Evolutionary conservation across 2,113 vertebrate genomes (phyloP).

Genomic region (Ancistrus triradiatus): DNA sequence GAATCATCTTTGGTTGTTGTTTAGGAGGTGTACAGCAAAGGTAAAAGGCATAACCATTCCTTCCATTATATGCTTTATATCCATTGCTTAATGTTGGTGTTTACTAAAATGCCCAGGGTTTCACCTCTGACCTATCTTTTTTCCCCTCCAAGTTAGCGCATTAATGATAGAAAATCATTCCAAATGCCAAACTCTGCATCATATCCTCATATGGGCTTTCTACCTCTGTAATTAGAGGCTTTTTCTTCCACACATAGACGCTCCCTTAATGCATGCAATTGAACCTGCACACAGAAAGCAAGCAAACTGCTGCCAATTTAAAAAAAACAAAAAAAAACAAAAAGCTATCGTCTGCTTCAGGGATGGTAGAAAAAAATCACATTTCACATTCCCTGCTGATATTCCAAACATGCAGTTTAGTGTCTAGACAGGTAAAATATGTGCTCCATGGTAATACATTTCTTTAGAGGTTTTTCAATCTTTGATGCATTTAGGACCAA

Average conservation of each 20-base stretch:
- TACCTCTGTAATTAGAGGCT: too few relatives aligned
- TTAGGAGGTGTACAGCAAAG: slow-evolving; percentile 15
- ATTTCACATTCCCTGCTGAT: slow-evolving; percentile 12
- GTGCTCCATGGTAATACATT: slow-evolving; percentile 24
- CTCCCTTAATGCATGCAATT: slow-evolving; percentile 18
- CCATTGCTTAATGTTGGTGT: slow-evolving; percentile 9
- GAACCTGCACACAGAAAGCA: slow-evolving; percentile 17
- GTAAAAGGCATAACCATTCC: too few relatives aligned
- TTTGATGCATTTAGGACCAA: too few relatives aligned
- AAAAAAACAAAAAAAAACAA: slow-evolving; percentile 27
- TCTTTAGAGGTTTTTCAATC: too few relatives aligned
- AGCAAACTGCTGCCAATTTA: slow-evolving; percentile 19
- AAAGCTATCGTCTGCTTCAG: slow-evolving; percentile 17
- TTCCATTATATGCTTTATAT: neutral
- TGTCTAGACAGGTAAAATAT: slow-evolving; percentile 8
- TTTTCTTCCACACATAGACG: neutral
- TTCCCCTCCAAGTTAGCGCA: neutral
- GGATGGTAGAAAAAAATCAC: slow-evolving; percentile 35
- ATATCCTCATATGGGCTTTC: too few relatives aligned
- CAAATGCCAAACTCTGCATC: too few relatives aligned
- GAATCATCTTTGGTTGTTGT: slow-evolving; percentile 4
- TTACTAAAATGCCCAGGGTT: slow-evolving; percentile 7
- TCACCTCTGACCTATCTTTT: neutral
- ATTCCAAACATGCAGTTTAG: slow-evolving; percentile 5
- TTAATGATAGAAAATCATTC: neutral